phyloP scores from a whole-genome alignment of 2,113 vertebrate genomes.

The Neolamprologus caudopunctatus region DNA sequence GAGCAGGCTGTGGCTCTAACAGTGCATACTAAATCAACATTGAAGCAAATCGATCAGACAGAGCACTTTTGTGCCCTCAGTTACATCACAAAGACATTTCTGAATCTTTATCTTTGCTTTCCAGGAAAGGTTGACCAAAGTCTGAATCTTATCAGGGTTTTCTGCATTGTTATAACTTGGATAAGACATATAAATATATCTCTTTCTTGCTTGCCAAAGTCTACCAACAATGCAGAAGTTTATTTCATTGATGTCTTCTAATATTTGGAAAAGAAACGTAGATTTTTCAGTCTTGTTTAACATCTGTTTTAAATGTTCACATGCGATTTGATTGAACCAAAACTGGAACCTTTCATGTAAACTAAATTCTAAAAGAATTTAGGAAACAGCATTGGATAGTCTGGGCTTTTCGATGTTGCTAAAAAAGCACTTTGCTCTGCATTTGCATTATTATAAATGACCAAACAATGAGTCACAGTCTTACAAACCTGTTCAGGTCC shows the following conservation, averaged over 20 bases:
- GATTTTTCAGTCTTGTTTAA: not conserved
- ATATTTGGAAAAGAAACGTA: not conserved
- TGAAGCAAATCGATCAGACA: not conserved
- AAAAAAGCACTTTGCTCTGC: not conserved
- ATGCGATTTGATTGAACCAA: not conserved
- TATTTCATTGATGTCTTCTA: not conserved
- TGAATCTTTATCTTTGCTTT: not conserved
- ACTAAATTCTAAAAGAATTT: not conserved
- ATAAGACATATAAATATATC: not conserved
- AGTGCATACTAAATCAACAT: not conserved
- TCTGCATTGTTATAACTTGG: not conserved
- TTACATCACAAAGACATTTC: not conserved
- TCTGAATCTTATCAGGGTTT: not conserved
- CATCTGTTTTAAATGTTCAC: not conserved
- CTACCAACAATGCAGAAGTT: not conserved
- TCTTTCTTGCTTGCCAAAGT: not conserved
- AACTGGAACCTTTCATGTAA: not conserved
- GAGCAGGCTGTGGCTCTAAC: not conserved
- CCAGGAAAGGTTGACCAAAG: not conserved
- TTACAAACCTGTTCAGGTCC: not conserved
- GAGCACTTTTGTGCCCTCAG: not conserved
- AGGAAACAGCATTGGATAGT: not conserved
- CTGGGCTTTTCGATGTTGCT: not conserved
- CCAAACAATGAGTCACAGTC: not conserved
- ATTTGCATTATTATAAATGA: not conserved